A percentile compares a stretch with the other conserved stretches of the same genome.
Evolutionary conservation across 2,888 invertebrate genomes (phyloP).

Genomic region (Ecdyonurus torrentis): DNA sequence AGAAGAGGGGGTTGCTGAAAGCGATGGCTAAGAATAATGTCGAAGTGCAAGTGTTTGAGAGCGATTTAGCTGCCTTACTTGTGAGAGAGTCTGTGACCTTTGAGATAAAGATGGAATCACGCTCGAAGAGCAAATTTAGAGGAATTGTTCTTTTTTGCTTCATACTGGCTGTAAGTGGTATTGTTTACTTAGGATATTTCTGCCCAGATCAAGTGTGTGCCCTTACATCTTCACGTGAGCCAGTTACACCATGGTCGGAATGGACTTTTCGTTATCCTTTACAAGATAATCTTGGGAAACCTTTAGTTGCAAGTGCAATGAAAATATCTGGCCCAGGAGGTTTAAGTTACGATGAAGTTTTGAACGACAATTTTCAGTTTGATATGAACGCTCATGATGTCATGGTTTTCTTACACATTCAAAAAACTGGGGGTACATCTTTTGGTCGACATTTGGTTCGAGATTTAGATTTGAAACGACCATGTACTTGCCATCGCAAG

Average conservation of each 20-base stretch:
- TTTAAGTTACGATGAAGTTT: constrained; percentile 70
- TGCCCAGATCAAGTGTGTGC: constrained; percentile 66
- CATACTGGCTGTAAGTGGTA: constrained; percentile 65
- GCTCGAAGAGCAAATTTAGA: constrained; percentile 47
- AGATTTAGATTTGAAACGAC: constrained; percentile 81
- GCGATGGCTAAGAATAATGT: constrained; percentile 41
- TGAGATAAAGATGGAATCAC: constrained; percentile 72
- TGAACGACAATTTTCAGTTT: constrained; percentile 74
- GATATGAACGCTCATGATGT: constrained; percentile 90
- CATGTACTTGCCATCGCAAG: constrained; percentile 82
- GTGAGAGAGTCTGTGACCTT: constrained; percentile 48
- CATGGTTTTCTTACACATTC: constrained; percentile 95
- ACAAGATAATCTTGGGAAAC: constrained; percentile 35
- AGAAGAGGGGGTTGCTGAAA: background rate
- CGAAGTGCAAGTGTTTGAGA: constrained; percentile 62
- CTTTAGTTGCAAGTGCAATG: constrained; percentile 23
- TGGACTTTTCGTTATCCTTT: constrained; percentile 20
- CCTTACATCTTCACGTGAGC: constrained; percentile 13
- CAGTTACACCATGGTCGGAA: constrained; percentile 17
- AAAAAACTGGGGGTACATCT: constrained; percentile 96
- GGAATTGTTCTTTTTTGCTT: constrained; percentile 68
- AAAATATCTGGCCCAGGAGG: constrained; percentile 31
- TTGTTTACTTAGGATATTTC: constrained; percentile 78
- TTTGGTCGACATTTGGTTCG: constrained; percentile 94
- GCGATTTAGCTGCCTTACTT: constrained; percentile 62